A percentile compares a stretch with the other conserved stretches of the same genome.
phyloP scores from a whole-genome alignment of 2,113 vertebrate genomes.

The Hydrochoerus hydrochaeris region DNA sequence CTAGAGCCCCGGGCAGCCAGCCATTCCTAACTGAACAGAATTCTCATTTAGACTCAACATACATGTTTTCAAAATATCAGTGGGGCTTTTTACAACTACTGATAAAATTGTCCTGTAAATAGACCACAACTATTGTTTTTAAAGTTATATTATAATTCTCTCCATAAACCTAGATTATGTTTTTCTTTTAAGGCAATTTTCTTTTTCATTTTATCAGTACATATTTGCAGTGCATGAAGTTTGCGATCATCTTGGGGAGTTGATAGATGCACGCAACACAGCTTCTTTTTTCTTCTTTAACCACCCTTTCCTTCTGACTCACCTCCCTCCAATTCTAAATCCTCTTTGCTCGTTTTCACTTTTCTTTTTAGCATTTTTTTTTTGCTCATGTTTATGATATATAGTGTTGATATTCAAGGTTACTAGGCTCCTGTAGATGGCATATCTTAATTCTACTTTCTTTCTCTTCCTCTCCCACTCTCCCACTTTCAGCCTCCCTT shows the following conservation, averaged over 20 bases:
- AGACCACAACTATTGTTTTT: background rate
- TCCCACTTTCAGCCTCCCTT: background rate
- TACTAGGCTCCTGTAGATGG: background rate
- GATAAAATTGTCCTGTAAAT: background rate
- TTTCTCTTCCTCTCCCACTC: background rate
- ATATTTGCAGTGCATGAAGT: background rate
- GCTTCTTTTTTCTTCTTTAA: background rate
- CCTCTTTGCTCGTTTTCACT: background rate
- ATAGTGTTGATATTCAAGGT: background rate
- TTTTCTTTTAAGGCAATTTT: background rate
- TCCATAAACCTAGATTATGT: constrained; percentile 19
- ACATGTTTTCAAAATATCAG: background rate
- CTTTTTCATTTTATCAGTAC: background rate
- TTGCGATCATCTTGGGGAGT: background rate
- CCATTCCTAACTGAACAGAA: background rate
- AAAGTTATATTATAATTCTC: background rate
- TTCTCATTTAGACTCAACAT: background rate
- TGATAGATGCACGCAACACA: background rate
- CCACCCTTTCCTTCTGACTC: background rate
- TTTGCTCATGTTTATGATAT: background rate
- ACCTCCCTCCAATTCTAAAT: background rate
- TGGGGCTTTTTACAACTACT: background rate
- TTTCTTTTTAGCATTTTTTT: background rate
- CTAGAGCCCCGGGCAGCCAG: background rate
- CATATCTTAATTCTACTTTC: background rate